Conservation (phyloP, 2,113 vertebrate species). For the Archocentrus centrarchus region DNA sequence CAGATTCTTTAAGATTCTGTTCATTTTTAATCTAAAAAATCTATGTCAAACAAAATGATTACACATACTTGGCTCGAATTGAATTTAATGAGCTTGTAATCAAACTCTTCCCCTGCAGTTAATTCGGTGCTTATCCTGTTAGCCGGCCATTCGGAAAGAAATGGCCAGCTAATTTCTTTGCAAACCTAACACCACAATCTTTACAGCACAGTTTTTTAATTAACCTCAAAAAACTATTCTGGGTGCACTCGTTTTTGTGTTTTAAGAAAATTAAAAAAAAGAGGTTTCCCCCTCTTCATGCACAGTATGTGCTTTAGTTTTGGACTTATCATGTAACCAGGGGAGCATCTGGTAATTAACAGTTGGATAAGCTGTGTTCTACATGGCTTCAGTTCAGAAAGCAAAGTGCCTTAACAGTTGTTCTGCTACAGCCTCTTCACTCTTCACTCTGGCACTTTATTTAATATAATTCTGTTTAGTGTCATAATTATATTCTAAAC, state of each 20-base stretch:
- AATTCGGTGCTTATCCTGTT: conserved; percentile 25
- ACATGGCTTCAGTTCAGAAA: conserved; percentile 26
- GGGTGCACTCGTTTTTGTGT: not conserved
- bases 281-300: not conserved
- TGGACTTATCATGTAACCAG: not conserved
- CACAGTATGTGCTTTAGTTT: conserved; percentile 1
- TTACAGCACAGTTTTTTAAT: not conserved
- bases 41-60: not conserved
- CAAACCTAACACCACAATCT: not conserved
- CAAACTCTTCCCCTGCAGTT: conserved; percentile 42
- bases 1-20: not conserved
- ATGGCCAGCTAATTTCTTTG: not conserved
- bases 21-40: conserved; percentile 7
- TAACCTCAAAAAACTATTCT: not conserved
- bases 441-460: not conserved
- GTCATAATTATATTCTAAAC: not conserved
- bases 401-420: not conserved
- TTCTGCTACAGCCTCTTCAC: conserved; percentile 5
- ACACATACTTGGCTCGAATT: conserved; percentile 11
- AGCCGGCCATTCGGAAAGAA: conserved; percentile 28
- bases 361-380: conserved; percentile 33
- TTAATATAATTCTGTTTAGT: not conserved
- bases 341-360: conserved; percentile 45
- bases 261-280: not conserved
- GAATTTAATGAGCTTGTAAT: conserved; percentile 41